Conservation (phyloP, 1,140 invertebrate genomes). For the Acromyrmex echinatior region DNA sequence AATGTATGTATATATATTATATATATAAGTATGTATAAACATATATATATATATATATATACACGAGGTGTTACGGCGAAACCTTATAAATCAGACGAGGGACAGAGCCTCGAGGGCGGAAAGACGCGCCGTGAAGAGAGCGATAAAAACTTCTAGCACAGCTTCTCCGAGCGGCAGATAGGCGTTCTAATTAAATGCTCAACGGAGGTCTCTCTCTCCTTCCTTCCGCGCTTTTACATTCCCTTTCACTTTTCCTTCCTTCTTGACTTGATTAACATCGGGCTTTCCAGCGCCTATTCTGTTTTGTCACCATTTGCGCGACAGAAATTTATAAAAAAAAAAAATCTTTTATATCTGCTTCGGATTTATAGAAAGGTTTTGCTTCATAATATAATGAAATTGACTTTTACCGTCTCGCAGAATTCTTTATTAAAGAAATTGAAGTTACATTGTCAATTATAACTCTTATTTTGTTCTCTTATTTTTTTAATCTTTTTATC, state of each 20-base stretch:
- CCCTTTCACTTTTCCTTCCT: constrained; percentile 29
- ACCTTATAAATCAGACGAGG: constrained; percentile 59
- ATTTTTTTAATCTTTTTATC: background rate
- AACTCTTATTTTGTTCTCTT: background rate
- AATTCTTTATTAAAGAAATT: background rate
- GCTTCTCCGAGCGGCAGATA: constrained; percentile 65
- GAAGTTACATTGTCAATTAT: background rate
- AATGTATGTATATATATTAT: background rate
- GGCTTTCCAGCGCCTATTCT: background rate
- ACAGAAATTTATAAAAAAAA: background rate
- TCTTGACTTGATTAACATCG: constrained; percentile 39
- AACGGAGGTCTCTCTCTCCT: constrained; percentile 44
- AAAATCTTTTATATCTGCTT: background rate
- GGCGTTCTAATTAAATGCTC: constrained; percentile 78
- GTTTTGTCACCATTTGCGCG: background rate
- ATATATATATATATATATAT: no score
- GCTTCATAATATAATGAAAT: background rate
- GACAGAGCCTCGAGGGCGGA: constrained; percentile 1
- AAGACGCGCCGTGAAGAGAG: constrained; percentile 41
- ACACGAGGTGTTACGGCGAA: constrained; percentile 47
- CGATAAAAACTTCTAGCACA: constrained; percentile 63
- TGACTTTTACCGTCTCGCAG: background rate
- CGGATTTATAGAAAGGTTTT: background rate
- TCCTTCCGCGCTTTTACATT: constrained; percentile 41
- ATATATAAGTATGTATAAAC: background rate